These are phyloP conservation scores for Anastrepha ludens DNA, from an alignment of 1,140 invertebrate genomes.

Conservation along the genomic window DNA sequence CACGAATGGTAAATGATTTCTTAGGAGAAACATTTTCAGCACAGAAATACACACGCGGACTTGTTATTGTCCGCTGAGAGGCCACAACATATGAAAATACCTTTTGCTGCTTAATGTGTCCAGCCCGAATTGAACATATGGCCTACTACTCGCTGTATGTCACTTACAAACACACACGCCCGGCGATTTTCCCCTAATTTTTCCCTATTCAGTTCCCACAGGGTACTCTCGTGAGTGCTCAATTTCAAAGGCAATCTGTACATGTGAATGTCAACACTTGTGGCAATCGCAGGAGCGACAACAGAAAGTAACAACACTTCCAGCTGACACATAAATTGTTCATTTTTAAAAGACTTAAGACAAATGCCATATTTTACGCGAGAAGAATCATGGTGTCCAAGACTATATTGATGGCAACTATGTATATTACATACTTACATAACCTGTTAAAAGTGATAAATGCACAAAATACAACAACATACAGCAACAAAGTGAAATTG, in stretches of 20 bases:
- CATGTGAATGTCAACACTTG: constrained; percentile 35
- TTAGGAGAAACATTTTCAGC: too few species aligned
- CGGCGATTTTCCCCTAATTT: background rate
- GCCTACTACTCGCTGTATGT: too few species aligned
- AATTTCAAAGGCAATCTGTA: background rate
- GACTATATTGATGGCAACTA: background rate
- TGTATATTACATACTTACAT: too few species aligned
- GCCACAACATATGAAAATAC: too few species aligned
- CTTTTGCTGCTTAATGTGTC: too few species aligned
- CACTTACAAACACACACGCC: too few species aligned
- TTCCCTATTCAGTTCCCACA: background rate
- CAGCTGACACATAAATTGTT: constrained; percentile 6
- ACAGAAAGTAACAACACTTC: background rate
- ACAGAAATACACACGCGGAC: too few species aligned
- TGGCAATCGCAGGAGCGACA: background rate
- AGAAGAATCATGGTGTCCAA: background rate
- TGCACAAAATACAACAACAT: background rate
- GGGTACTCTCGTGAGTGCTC: background rate
- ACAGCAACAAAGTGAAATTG: background rate
- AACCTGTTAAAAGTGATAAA: background rate
- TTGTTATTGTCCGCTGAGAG: too few species aligned
- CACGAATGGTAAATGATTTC: too few species aligned
- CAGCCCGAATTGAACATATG: too few species aligned
- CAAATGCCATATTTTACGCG: background rate
- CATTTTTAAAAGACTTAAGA: background rate